Evolutionary conservation across 2,113 vertebrate genomes (phyloP).

Genomic region (Microcebus murinus): DNA sequence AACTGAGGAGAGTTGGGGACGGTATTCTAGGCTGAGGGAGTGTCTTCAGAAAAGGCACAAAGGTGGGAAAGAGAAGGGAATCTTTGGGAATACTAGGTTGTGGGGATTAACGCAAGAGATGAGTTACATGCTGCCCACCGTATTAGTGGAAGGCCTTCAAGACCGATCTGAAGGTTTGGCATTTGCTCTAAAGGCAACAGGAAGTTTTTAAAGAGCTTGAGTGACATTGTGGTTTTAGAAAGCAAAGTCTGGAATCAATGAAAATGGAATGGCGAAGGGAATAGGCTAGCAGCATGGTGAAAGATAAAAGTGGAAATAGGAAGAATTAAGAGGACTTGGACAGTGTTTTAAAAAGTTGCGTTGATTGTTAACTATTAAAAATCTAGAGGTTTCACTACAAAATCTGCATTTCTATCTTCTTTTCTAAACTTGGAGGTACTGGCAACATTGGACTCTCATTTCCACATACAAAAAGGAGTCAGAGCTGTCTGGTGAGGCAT

Average conservation of each 20-base stretch:
- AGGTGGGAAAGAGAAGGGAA: not conserved
- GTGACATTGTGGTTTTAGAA: constrained; percentile 30
- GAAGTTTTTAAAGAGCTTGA: constrained; percentile 3
- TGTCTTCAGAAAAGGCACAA: not conserved
- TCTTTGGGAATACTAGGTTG: not conserved
- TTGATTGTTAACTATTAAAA: constrained; percentile 10
- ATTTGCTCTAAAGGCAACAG: not conserved
- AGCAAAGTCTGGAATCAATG: not conserved
- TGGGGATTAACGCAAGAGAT: not conserved
- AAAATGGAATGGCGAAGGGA: not conserved
- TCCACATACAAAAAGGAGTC: not conserved
- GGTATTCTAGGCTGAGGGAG: not conserved
- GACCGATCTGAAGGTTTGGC: not conserved
- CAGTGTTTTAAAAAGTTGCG: not conserved
- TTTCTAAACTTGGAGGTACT: not conserved
- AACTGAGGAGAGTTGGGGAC: not conserved
- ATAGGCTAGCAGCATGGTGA: not conserved
- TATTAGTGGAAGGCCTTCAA: not conserved
- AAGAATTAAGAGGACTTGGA: not conserved
- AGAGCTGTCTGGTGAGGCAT: not conserved
- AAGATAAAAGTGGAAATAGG: not conserved
- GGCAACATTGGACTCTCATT: not conserved
- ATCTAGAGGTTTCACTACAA: not conserved
- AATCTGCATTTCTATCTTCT: not conserved
- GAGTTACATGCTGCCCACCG: not conserved